phyloP scores from a whole-genome alignment of 2,888 invertebrate species.

The Phrixothrix hirtus region DNA sequence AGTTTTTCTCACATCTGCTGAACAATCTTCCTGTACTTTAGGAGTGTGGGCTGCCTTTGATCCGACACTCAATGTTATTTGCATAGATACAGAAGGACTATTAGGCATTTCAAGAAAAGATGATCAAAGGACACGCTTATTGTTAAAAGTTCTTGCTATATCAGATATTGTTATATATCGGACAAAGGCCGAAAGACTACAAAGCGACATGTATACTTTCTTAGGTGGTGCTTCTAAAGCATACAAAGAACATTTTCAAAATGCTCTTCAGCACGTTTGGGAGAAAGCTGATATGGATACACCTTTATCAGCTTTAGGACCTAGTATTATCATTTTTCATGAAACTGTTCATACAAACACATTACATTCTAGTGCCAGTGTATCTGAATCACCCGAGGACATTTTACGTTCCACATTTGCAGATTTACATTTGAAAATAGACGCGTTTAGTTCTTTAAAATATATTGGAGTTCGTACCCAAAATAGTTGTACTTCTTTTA shows the following conservation, averaged over 20 bases:
- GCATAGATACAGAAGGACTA: slow-evolving; percentile 81
- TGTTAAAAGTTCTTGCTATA: slow-evolving; percentile 79
- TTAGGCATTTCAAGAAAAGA: slow-evolving; percentile 65
- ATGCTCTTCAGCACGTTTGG: slow-evolving; percentile 57
- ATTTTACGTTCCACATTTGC: slow-evolving; percentile 65
- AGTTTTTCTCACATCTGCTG: slow-evolving; percentile 67
- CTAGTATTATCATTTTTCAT: slow-evolving; percentile 77
- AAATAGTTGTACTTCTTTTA: slow-evolving; percentile 63
- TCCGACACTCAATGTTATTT: slow-evolving; percentile 65
- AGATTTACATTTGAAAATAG: slow-evolving; percentile 65
- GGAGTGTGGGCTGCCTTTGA: slow-evolving; percentile 81
- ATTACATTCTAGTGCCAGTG: slow-evolving; percentile 61
- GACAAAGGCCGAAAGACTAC: slow-evolving; percentile 74
- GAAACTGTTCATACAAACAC: slow-evolving; percentile 75
- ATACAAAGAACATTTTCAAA: slow-evolving; percentile 72
- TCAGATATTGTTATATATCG: slow-evolving; percentile 80
- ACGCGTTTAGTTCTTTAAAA: slow-evolving; percentile 72
- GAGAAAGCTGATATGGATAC: slow-evolving; percentile 37
- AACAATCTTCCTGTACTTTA: slow-evolving; percentile 72
- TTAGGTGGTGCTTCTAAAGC: slow-evolving; percentile 76
- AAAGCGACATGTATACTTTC: slow-evolving; percentile 77
- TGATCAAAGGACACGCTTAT: slow-evolving; percentile 67
- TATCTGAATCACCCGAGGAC: slow-evolving; percentile 65
- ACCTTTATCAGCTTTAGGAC: slow-evolving; percentile 65
- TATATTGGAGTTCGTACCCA: slow-evolving; percentile 67